Percentiles rank a stretch among this genome's conserved stretches.
phyloP scores from a whole-genome alignment of 2,113 vertebrate genomes.

The Terrapene triunguis region DNA sequence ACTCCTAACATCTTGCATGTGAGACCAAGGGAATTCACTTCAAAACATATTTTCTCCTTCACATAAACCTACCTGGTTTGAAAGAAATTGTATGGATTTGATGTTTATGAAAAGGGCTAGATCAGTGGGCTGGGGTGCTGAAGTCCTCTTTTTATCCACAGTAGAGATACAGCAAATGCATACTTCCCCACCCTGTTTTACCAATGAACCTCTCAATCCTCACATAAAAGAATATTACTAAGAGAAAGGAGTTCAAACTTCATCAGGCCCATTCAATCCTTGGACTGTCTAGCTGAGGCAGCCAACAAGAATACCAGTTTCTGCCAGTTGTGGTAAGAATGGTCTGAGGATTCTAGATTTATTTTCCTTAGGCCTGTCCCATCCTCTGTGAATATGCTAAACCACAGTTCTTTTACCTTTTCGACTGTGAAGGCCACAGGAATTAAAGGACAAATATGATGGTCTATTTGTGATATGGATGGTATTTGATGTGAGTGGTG shows the following conservation, averaged over 20 bases:
- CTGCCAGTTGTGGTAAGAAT: constrained; percentile 28
- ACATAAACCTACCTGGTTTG: background rate
- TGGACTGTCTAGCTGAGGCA: background rate
- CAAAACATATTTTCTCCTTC: constrained; percentile 33
- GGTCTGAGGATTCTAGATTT: background rate
- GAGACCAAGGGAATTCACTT: background rate
- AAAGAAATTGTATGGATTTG: background rate
- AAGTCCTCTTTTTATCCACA: background rate
- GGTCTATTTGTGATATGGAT: background rate
- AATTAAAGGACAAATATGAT: constrained; percentile 40
- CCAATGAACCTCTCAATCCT: background rate
- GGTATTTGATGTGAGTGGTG: constrained; percentile 35
- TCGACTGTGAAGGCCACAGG: background rate
- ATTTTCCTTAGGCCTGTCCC: background rate
- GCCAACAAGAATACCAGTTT: constrained; percentile 25
- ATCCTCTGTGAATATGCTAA: background rate
- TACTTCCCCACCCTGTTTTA: background rate
- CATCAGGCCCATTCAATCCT: background rate
- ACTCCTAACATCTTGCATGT: constrained; percentile 9
- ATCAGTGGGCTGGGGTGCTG: background rate
- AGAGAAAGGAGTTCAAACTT: constrained; percentile 40
- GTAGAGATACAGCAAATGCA: background rate
- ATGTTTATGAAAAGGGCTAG: background rate
- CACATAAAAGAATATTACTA: background rate
- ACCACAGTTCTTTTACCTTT: background rate